Evolutionary conservation across 2,888 invertebrate species (phyloP).

Genomic region (Eupithecia subumbrata): DNA sequence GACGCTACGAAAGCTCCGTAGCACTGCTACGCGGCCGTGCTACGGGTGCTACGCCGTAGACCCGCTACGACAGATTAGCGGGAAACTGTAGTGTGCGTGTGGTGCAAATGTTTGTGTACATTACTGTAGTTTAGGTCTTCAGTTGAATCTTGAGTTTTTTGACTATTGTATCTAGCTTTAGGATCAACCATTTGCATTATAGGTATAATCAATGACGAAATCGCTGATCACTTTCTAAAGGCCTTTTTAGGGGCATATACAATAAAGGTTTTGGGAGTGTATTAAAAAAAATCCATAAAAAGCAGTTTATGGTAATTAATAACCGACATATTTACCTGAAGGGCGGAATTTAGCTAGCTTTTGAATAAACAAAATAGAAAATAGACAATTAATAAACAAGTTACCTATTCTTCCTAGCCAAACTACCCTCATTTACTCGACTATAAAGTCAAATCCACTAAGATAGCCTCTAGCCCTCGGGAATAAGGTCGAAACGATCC

Average conservation of each 20-base stretch:
- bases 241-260: background rate
- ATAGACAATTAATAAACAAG: background rate
- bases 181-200: no score
- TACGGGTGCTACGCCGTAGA: conserved; percentile 26
- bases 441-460: conserved; percentile 26
- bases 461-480: conserved; percentile 39
- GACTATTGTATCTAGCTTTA: background rate
- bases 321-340: background rate
- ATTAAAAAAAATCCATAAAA: background rate
- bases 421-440: conserved; percentile 37
- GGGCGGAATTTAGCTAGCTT: background rate
- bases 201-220: no score
- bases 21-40: conserved; percentile 25
- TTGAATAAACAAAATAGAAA: background rate
- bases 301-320: background rate
- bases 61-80: conserved; percentile 9
- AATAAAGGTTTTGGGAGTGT: no score
- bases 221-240: no score
- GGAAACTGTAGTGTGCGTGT: background rate
- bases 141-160: no score
- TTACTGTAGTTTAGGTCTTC: no score
- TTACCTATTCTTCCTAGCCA: background rate
- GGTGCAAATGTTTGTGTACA: background rate
- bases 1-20: conserved; percentile 28
- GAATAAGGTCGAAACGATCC: conserved; percentile 38